Evolutionary conservation across 2,888 invertebrate species (phyloP).

Genomic region (Parapristionchus giblindavisi): DNA sequence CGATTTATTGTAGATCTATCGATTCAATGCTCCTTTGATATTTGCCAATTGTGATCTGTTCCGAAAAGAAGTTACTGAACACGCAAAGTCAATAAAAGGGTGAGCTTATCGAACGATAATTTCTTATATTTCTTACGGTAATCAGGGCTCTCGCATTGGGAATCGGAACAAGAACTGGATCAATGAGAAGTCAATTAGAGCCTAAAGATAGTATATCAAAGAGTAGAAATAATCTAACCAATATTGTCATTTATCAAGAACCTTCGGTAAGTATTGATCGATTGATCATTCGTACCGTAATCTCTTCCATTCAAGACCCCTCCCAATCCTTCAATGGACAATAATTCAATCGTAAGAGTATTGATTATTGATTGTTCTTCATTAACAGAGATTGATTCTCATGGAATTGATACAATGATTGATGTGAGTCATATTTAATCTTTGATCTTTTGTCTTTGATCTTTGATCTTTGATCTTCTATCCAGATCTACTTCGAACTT

Average conservation of each 20-base stretch:
- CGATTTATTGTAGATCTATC: constrained; percentile 15
- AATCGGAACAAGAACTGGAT: constrained; percentile 54
- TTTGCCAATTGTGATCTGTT: constrained; percentile 34
- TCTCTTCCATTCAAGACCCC: not conserved
- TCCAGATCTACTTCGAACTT: constrained; percentile 54
- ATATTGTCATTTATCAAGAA: constrained; percentile 36
- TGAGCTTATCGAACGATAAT: not conserved
- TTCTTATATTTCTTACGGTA: not conserved
- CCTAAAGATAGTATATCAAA: constrained; percentile 29
- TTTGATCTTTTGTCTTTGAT: constrained; percentile 1
- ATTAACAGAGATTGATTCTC: constrained; percentile 35
- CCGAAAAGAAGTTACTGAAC: not conserved
- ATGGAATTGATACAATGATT: constrained; percentile 33
- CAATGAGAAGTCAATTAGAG: constrained; percentile 47
- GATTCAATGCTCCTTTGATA: constrained; percentile 35
- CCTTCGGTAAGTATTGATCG: constrained; percentile 9
- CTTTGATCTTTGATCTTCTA: constrained; percentile 3
- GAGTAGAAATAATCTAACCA: constrained; percentile 19
- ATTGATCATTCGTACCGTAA: not conserved
- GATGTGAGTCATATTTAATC: constrained; percentile 21
- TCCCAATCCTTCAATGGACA: constrained; percentile 23
- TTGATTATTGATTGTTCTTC: constrained; percentile 37
- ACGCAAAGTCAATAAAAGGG: constrained; percentile 31
- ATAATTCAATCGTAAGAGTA: constrained; percentile 25
- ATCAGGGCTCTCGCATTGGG: constrained; percentile 41